Evolutionary conservation across 2,888 invertebrate genomes (phyloP), one percentile per base, ranked within the genome.

Genomic region (Teleogryllus oceanicus): DNA sequence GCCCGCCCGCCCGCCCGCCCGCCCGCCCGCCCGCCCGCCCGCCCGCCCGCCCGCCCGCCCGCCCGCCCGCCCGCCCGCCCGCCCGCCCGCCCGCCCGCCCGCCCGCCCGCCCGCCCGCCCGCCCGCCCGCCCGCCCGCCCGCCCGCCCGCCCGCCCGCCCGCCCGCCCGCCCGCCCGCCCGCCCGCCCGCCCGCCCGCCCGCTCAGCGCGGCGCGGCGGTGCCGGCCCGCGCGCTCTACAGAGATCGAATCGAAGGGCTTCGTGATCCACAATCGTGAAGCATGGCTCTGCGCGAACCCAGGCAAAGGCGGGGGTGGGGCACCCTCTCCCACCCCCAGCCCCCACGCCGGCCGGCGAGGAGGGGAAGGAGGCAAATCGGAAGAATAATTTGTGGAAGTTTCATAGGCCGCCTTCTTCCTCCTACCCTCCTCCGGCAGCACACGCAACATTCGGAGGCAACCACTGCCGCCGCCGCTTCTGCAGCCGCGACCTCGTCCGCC

Each of bases 261-360:
- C 62, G 62, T 62, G 62, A 62, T 62, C 62, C 62, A n/a, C 62
- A 62, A 62, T 62, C 62, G 62, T 62, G 62, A n/a, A 62, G 62
- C 62, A 62, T n/a, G 62, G 62, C 62, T 13, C 62, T 13, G 62
- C 62, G 62, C 37, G 13, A 13, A n/a, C 62, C 4, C 62, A 4
- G 62, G 62, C 62, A 16, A 62, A n/a, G 62, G n/a, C 62, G 62
- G 62, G 62, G 5, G 5, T 10, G 62, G 3, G 62, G n/a, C 5
- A 5, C 8, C 5, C 37, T 8, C 37, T 1, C 37, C 37, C 37
- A 8, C 5, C 8, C 37, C 24, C 24, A 2, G 4, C 2, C 24
- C 8, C 5, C 37, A 37, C 37, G 37, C 8, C 37, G 37, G 37
- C 37, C 8, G 1, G 37, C 37, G 37, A 37, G 37, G 37, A 62